Conservation (phyloP, 2,797 vertebrate species). For the Ara ararauna region DNA sequence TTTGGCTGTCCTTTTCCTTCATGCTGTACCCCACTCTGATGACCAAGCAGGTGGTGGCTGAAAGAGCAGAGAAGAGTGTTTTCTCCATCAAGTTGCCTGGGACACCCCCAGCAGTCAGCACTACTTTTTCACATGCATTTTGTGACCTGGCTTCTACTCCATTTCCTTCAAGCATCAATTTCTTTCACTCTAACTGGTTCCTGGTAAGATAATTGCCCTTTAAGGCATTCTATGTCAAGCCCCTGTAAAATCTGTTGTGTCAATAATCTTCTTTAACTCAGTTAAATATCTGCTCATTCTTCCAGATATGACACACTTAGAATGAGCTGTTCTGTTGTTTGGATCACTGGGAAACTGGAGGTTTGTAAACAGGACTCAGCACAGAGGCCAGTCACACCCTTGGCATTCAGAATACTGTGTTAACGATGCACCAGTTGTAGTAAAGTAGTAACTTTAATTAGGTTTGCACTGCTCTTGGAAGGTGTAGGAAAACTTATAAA, state of each 20-base stretch:
- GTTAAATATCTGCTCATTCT: slow-evolving; percentile 12
- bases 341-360: slow-evolving; percentile 28
- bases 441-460: neutral
- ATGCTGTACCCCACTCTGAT: neutral
- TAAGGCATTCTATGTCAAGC: slow-evolving; percentile 36
- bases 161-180: neutral
- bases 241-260: slow-evolving; percentile 39
- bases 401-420: neutral
- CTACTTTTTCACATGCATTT: neutral
- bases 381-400: slow-evolving; percentile 19
- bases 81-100: neutral
- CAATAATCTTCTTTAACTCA: slow-evolving; percentile 56
- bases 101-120: neutral
- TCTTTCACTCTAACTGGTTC: neutral
- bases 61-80: neutral
- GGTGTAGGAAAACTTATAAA: neutral
- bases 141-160: neutral
- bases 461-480: neutral
- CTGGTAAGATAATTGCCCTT: neutral
- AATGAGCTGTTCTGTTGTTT: slow-evolving; percentile 24
- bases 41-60: neutral
- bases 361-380: neutral
- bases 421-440: neutral
- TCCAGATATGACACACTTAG: neutral
- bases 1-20: neutral